Evolutionary conservation across 2,888 invertebrate genomes (phyloP).

Genomic region (Leptopilina syphax): DNA sequence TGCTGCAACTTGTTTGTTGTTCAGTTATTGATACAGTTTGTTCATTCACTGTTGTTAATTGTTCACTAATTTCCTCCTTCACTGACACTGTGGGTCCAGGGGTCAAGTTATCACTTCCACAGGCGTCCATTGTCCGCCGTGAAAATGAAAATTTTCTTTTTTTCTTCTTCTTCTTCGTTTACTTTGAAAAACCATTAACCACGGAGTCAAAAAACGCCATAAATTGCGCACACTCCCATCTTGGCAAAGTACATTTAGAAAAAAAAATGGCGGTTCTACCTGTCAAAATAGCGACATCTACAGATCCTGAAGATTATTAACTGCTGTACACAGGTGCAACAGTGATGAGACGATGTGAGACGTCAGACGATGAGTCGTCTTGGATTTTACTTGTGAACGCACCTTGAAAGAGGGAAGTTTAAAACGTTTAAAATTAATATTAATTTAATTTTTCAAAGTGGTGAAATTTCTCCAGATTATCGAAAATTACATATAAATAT

Average conservation of each 20-base stretch:
- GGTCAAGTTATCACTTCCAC: conserved; percentile 62
- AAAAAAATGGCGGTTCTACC: background rate
- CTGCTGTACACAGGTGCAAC: too few species aligned
- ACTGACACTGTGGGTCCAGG: conserved; percentile 62
- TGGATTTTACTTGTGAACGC: too few species aligned
- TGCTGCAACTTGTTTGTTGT: conserved; percentile 59
- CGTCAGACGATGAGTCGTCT: too few species aligned
- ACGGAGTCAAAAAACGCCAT: background rate
- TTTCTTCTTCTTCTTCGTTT: conserved; percentile 13
- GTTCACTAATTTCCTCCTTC: conserved; percentile 71
- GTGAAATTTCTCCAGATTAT: too few species aligned
- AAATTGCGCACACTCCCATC: conserved; percentile 7
- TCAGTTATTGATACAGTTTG: conserved; percentile 64
- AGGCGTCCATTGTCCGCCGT: conserved; percentile 59
- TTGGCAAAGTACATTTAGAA: background rate
- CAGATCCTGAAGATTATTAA: too few species aligned
- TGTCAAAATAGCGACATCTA: background rate
- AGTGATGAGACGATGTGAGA: too few species aligned
- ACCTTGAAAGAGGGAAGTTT: too few species aligned
- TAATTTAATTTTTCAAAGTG: too few species aligned
- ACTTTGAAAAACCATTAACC: conserved; percentile 8
- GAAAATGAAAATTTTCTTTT: conserved; percentile 30
- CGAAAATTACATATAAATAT: too few species aligned
- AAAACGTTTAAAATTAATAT: too few species aligned
- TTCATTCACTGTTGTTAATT: conserved; percentile 53